These are phyloP conservation scores for Drosophila repleta DNA, from an alignment of 1,140 invertebrate genomes.

Conservation along the genomic window DNA sequence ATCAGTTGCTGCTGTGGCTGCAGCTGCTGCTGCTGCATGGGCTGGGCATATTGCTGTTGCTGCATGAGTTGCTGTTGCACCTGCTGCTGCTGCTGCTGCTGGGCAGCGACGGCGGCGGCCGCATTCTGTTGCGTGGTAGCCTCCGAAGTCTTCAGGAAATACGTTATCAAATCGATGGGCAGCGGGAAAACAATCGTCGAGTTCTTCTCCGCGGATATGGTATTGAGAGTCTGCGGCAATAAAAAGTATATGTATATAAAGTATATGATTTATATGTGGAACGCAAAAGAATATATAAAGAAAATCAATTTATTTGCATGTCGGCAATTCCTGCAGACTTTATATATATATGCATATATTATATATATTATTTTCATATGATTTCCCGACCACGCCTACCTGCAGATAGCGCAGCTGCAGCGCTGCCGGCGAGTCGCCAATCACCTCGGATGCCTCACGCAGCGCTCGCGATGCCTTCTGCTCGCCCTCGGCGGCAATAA, in stretches of 20 bases:
- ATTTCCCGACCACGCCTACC: conserved; percentile 44
- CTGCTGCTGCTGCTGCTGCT: conserved; percentile 51
- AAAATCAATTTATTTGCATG: background rate
- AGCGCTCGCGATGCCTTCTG: conserved; percentile 95
- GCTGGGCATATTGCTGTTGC: conserved; percentile 20
- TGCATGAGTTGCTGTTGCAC: conserved; percentile 26
- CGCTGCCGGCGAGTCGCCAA: conserved; percentile 95
- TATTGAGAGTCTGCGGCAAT: conserved; percentile 91
- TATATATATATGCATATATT: background rate
- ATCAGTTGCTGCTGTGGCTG: conserved; percentile 11
- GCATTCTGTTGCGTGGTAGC: conserved; percentile 67
- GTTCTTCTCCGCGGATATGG: conserved; percentile 98
- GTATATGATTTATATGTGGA: conserved; percentile 8
- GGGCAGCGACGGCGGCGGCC: conserved; percentile 53
- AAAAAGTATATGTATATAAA: conserved; percentile 14
- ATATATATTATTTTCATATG: background rate
- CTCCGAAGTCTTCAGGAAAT: conserved; percentile 87
- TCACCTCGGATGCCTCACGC: conserved; percentile 96
- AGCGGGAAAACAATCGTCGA: conserved; percentile 99
- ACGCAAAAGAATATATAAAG: background rate
- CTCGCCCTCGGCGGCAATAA: conserved; percentile 93
- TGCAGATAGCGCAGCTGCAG: conserved; percentile 87
- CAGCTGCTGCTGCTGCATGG: conserved; percentile 35
- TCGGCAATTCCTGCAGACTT: background rate
- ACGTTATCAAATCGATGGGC: conserved; percentile 94